phyloP scores from a whole-genome alignment of 2,797 vertebrate genomes.

The Ambastaia sidthimunki region DNA sequence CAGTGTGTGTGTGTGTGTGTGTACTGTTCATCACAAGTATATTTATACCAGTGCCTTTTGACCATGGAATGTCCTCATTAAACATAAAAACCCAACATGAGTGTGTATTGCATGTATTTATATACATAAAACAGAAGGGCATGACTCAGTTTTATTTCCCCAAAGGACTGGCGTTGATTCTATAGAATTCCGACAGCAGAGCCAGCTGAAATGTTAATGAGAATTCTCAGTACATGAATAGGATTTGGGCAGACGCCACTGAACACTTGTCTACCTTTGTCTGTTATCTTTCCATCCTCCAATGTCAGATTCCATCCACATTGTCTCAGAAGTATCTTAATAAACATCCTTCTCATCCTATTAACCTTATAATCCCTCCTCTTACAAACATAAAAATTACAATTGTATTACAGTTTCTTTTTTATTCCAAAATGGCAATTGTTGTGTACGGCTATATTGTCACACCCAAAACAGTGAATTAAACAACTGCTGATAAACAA shows the following conservation, averaged over 20 bases:
- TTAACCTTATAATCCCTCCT: too few species aligned
- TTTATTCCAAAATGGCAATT: too few species aligned
- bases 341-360: conserved; percentile 35
- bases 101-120: background rate
- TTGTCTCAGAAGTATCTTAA: conserved; percentile 30
- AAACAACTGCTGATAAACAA: background rate
- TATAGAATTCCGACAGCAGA: background rate
- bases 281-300: conserved; percentile 57
- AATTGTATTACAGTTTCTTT: too few species aligned
- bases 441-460: background rate
- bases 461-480: background rate
- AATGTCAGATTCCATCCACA: conserved; percentile 52
- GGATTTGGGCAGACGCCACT: conserved; percentile 38
- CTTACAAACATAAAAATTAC: too few species aligned
- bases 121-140: background rate
- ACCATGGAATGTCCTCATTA: too few species aligned
- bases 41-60: too few species aligned
- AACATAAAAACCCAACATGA: too few species aligned
- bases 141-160: conserved; percentile 1
- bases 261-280: conserved; percentile 68
- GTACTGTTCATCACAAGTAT: background rate
- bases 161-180: background rate
- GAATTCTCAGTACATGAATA: conserved; percentile 51
- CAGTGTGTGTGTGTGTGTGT: background rate
- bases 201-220: conserved; percentile 54